Evolutionary conservation across 1,140 invertebrate genomes (phyloP), one percentile per base, ranked within the genome.

Genomic region (Trypoxylus dichotomus): DNA sequence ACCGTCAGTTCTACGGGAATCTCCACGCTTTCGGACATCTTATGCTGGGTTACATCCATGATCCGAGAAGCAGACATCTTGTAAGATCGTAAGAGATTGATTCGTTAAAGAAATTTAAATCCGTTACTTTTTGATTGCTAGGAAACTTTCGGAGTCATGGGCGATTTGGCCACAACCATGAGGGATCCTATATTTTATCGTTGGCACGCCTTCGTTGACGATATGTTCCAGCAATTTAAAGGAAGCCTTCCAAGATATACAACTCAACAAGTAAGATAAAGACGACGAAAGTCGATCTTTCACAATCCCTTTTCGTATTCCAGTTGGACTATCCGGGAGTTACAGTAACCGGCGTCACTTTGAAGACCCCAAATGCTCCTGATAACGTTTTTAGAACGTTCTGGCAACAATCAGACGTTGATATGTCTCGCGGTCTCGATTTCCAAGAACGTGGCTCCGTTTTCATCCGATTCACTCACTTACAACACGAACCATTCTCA

Each of bases 11-110:
- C 47, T 94, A 94, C 77, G 93, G 93, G n/a, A 89, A 92, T 83
- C 82, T 91, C 60, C 93, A 94, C 82, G 94, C 94, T 84, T 88
- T 90, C 77, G 92, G 92, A 0, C 89, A 90, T 78, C 85, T 91
- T 0, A 88, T 90, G 41, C 89, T 94, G 78, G 89, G 91, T 1
- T 91, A 88, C 77, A 86, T 89, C 42, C 92, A 94, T 79, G 93
- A 94, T 47, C 74, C 74, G 1, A 41, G 27, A 54, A 42, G 24
- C 5, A 43, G 54, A 27, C 74, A 75, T 75, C 24, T 75, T 3
- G 72, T 74, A 41, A 74, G 13, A 19, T 41, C 0, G 5, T 21
- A 77, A 74, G n/a, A 60, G 27, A 21, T 74, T 10, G n/a, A n/a
- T n/a, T 25, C 21, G 21, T 25, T 27, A 0, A 27, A 68, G 32